Percentiles rank a stretch among this genome's conserved stretches.
Evolutionary conservation across 1,140 invertebrate species (phyloP).

Genomic region (Apis laboriosa): DNA sequence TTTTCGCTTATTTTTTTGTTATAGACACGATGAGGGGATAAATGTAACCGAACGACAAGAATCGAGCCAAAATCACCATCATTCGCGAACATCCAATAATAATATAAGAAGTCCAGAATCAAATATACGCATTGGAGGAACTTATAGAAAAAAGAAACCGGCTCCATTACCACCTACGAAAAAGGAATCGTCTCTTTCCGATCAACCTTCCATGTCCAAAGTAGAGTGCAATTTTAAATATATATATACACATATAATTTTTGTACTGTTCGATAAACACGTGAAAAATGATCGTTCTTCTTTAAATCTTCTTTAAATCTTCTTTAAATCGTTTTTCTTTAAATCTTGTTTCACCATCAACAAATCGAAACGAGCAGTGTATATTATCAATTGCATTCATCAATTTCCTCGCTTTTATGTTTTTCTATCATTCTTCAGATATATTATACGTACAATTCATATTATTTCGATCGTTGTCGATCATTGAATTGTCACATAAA

Average conservation of each 20-base stretch:
- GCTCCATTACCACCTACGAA: constrained; percentile 85
- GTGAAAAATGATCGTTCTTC: too few species aligned
- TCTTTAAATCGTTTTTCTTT: too few species aligned
- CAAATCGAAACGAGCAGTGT: too few species aligned
- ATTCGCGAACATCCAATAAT: constrained; percentile 72
- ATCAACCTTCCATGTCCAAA: constrained; percentile 29
- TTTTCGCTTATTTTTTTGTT: not conserved
- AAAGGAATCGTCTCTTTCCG: constrained; percentile 57
- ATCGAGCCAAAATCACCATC: constrained; percentile 62
- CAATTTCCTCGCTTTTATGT: too few species aligned
- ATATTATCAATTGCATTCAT: too few species aligned
- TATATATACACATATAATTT: constrained; percentile 31
- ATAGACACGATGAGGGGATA: constrained; percentile 65
- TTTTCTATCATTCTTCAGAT: too few species aligned
- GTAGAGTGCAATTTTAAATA: not conserved
- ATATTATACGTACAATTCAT: too few species aligned
- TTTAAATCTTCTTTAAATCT: too few species aligned
- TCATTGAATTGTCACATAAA: too few species aligned
- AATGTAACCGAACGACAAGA: constrained; percentile 48
- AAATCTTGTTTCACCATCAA: too few species aligned
- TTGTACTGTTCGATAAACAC: not conserved
- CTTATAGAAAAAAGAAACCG: constrained; percentile 84
- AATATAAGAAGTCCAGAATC: constrained; percentile 75
- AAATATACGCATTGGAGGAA: constrained; percentile 69
- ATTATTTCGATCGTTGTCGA: too few species aligned